Evolutionary conservation across 2,113 vertebrate species (phyloP).

Genomic region (Gymnocephalus cernua): DNA sequence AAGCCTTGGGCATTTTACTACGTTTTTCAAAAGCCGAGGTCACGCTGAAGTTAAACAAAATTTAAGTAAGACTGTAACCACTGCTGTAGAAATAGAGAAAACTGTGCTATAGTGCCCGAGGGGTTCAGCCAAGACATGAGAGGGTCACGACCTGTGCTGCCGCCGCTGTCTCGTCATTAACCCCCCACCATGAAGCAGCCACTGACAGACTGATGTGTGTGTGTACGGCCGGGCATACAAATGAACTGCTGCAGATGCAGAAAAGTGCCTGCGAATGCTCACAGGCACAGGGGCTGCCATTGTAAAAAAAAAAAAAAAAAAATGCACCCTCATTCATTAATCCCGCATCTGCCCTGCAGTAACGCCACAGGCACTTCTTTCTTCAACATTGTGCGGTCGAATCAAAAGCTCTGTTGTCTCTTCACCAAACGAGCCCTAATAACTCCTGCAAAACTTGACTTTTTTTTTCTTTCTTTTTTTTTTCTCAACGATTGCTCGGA

Average conservation of each 20-base stretch:
- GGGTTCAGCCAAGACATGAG: conserved; percentile 7
- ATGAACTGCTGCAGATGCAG: conserved; percentile 44
- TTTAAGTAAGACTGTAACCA: neutral
- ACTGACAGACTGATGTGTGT: conserved; percentile 8
- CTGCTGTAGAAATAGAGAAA: neutral
- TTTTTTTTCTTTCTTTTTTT: no score
- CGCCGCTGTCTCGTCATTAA: conserved; percentile 34
- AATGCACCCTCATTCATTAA: conserved; percentile 29
- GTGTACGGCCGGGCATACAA: neutral
- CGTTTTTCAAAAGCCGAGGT: neutral
- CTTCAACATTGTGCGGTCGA: neutral
- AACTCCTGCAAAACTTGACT: conserved; percentile 3
- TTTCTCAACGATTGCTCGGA: neutral
- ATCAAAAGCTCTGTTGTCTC: conserved; percentile 46
- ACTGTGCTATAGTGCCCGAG: neutral
- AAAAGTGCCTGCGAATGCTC: neutral
- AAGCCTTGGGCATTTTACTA: neutral
- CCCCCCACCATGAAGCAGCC: neutral
- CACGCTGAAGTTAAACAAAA: neutral
- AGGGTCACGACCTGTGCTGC: conserved; percentile 19
- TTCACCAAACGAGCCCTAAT: neutral
- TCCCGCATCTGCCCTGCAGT: conserved; percentile 32
- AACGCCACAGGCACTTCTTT: conserved; percentile 40
- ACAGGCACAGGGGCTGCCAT: conserved; percentile 4
- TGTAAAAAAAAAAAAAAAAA: conserved; percentile 11